Conservation (phyloP, 2,888 invertebrate genomes). For the Ligdia adustata region DNA sequence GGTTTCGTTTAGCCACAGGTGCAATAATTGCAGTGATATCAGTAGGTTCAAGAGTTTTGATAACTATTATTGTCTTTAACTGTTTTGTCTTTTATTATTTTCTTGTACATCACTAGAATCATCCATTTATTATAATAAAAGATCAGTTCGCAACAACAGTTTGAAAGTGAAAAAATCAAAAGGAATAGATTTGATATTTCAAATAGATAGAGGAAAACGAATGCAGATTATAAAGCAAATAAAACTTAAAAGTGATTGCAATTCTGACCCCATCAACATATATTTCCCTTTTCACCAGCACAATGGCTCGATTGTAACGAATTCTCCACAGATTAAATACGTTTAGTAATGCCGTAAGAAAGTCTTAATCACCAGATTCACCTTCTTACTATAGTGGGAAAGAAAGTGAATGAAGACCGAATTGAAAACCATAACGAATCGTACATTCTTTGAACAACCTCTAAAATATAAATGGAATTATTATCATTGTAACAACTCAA, state of each 20-base stretch:
- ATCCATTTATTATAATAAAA: no score
- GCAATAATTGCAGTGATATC: no score
- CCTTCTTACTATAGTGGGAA: slow-evolving; percentile 6
- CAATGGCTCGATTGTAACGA: slow-evolving; percentile 27
- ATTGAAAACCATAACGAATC: slow-evolving; percentile 23
- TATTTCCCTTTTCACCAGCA: slow-evolving; percentile 22
- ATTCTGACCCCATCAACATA: slow-evolving; percentile 5
- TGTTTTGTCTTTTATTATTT: no score
- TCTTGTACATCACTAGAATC: no score
- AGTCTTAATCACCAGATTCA: slow-evolving; percentile 23
- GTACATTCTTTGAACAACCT: slow-evolving; percentile 14
- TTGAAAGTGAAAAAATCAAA: no score
- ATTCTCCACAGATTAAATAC: slow-evolving; percentile 23
- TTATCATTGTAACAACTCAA: background rate
- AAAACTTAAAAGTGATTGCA: slow-evolving; percentile 1
- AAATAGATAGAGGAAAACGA: slow-evolving; percentile 6
- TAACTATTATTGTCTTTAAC: no score
- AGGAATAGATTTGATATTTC: no score
- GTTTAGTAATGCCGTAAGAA: slow-evolving; percentile 25
- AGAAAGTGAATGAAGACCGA: slow-evolving; percentile 33
- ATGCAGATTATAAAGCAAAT: background rate
- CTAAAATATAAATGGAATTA: background rate
- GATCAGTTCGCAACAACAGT: no score
- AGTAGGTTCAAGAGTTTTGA: no score
- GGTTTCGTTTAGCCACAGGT: no score